Evolutionary conservation across 2,113 vertebrate species (phyloP), one percentile per base, ranked within the genome.

Genomic region (Sinocyclocheilus maitianheensis): DNA sequence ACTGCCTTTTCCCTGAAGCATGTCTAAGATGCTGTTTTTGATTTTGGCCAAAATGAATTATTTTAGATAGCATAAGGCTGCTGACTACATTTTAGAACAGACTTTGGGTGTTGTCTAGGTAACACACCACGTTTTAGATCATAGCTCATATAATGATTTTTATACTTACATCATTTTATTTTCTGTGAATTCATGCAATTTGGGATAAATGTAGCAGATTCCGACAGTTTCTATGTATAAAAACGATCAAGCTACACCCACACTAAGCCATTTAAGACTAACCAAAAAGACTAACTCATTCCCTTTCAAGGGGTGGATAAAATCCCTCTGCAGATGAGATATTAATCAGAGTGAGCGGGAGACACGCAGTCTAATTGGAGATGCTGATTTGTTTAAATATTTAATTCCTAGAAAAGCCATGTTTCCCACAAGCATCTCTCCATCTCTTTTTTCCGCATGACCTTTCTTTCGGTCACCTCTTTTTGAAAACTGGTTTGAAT

Each of bases 331-430:
- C 85, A 26, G 46, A 24, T 58, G 43, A 77, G 81, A 83, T 83
- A 83, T 78, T 22, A 78, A 87, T 34, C 79, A 74, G 58, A 86
- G 60, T 48, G 37, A 69, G 26, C 80, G 34, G 60, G 13, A 48
- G 69, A 76, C 46, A 51, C n/a, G 20, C 69, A 8, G n/a, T 48
- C 63, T 83, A 83, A 83, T 83, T 71, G 26, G 46, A 76, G 71
- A 81, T 63, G 37, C 53, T 62, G 86, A 79, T 81, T 20, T 83
- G 30, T 12, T 79, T 81, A 69, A 88, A 85, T 84, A 80, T 74
- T 84, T 79, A 1, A 79, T 79, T 34, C 9, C 1, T 51, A 5
- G 69, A 86, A 86, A 60, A 67, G 86, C 67, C 79, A 76, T 69
- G 71, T 40, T 84, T 67, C 26, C 74, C 24, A 34, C 26, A 72